These are phyloP conservation scores for Lingula anatina DNA, from an alignment of 2,888 invertebrate species.

Conservation along the genomic window DNA sequence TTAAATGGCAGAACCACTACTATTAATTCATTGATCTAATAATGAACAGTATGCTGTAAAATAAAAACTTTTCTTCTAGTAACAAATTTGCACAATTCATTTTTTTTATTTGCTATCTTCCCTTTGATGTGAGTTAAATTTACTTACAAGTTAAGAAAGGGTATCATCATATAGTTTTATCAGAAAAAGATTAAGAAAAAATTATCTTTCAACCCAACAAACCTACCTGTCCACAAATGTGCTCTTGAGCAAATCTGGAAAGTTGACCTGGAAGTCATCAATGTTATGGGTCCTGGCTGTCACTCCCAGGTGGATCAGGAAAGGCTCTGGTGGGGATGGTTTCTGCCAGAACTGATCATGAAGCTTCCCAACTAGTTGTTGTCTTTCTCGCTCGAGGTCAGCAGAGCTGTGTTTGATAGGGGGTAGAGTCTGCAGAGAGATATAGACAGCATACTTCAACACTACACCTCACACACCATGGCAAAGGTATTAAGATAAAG, in stretches of 20 bases:
- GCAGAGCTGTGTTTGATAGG: constrained; percentile 38
- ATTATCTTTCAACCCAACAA: no score
- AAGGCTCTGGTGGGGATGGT: constrained; percentile 41
- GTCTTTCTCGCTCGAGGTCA: constrained; percentile 27
- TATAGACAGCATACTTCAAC: background rate
- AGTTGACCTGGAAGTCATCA: constrained; percentile 43
- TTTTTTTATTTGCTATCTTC: no score
- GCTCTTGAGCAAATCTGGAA: constrained; percentile 40
- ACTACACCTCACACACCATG: background rate
- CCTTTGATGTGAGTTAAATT: no score
- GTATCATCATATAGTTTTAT: no score
- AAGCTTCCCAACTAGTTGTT: constrained; percentile 16
- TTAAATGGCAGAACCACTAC: no score
- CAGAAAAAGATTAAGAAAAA: no score
- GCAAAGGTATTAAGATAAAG: background rate
- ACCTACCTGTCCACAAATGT: constrained; percentile 43
- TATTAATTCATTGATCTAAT: no score
- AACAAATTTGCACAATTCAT: no score
- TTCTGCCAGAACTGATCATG: constrained; percentile 34
- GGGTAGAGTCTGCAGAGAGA: constrained; percentile 37
- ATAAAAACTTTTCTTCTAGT: no score
- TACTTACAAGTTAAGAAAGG: no score
- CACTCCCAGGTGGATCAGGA: constrained; percentile 48
- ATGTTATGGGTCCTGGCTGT: constrained; percentile 48
- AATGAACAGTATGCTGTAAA: no score